Conservation (phyloP, 2,888 invertebrate species). For the Linyphia triangularis region DNA sequence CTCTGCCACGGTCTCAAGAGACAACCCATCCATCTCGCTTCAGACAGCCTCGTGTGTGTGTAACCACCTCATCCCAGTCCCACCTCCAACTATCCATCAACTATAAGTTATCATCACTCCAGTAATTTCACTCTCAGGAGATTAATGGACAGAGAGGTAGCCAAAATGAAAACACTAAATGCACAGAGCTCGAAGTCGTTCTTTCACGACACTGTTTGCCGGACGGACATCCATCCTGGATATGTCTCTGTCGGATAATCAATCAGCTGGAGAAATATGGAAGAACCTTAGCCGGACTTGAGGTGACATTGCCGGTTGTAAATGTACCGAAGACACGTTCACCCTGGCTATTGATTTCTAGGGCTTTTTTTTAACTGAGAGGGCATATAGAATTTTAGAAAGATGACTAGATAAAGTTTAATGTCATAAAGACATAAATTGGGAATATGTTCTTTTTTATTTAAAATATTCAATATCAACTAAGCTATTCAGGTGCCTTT, state of each 20-base stretch:
- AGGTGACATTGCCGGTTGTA: neutral
- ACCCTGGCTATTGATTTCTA: neutral
- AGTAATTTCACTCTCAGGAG: constrained; percentile 2
- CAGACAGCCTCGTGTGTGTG: too few relatives aligned
- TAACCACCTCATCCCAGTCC: neutral
- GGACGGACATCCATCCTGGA: constrained; percentile 8
- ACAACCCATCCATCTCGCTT: too few relatives aligned
- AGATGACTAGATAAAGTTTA: too few relatives aligned
- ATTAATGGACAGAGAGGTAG: neutral
- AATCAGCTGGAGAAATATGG: constrained; percentile 15
- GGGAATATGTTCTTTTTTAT: too few relatives aligned
- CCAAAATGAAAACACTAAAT: constrained; percentile 17
- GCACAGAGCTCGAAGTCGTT: neutral
- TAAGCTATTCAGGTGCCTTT: too few relatives aligned
- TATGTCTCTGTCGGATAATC: constrained; percentile 4
- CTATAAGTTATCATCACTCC: neutral
- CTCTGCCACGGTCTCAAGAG: too few relatives aligned
- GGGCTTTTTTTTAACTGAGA: neutral
- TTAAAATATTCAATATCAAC: too few relatives aligned
- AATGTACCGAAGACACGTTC: constrained; percentile 19
- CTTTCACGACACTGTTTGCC: constrained; percentile 16
- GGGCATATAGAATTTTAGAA: too few relatives aligned
- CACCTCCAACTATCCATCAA: constrained; percentile 6
- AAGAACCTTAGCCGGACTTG: neutral
- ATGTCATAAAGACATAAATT: too few relatives aligned